A percentile compares a stretch with the other conserved stretches of the same genome.
These are phyloP conservation scores for Phocoena sinus DNA, from an alignment of 2,113 vertebrate species.

Conservation along the genomic window DNA sequence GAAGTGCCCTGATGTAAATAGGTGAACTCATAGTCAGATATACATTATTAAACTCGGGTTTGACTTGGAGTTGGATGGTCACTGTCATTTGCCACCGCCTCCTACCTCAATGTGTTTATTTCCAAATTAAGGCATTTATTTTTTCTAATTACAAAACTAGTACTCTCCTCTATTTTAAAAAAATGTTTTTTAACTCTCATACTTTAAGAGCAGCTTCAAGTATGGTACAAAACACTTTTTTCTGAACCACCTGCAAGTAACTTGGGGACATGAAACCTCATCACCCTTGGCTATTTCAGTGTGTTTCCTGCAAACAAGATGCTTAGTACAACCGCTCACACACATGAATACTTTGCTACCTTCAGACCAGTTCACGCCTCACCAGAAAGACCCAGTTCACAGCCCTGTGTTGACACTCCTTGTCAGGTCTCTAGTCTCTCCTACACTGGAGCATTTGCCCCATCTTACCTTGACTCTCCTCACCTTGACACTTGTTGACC, in stretches of 20 bases:
- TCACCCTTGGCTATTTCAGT: not conserved
- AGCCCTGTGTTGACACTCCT: not conserved
- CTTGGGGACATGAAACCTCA: not conserved
- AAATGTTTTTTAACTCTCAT: not conserved
- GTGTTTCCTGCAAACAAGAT: not conserved
- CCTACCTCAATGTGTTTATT: not conserved
- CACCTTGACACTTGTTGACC: not conserved
- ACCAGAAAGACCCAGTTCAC: not conserved
- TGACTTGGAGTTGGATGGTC: not conserved
- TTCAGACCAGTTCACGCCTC: not conserved
- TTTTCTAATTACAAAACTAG: not conserved
- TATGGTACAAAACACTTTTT: not conserved
- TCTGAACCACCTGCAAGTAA: not conserved
- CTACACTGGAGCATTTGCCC: rapidly evolving
- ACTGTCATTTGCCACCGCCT: not conserved
- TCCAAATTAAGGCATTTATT: not conserved
- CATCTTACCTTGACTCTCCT: not conserved
- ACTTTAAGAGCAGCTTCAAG: not conserved
- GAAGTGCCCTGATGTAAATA: not conserved
- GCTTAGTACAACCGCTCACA: rapidly evolving
- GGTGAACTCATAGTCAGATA: not conserved
- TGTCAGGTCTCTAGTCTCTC: not conserved
- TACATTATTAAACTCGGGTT: not conserved
- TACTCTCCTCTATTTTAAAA: not conserved
- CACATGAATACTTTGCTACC: rapidly evolving